A percentile compares a stretch with the other conserved stretches of the same genome.
These are phyloP conservation scores for Xylophagus ater DNA, from an alignment of 2,888 invertebrate genomes.

Conservation along the genomic window DNA sequence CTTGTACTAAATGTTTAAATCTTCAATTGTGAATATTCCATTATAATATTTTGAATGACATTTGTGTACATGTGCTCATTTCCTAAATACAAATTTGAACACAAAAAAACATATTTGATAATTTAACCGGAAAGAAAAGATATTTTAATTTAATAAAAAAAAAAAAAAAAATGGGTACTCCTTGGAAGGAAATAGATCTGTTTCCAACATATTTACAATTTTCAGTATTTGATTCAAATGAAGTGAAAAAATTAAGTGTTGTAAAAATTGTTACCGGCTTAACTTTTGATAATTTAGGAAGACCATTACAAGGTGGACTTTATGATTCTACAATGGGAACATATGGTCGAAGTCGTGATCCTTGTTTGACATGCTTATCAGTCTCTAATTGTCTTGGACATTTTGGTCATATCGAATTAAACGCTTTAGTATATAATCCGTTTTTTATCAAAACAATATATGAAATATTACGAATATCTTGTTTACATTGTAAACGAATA, in stretches of 20 bases:
- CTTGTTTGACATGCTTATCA: conserved; percentile 70
- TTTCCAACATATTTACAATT: conserved; percentile 45
- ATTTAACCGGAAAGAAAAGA: too few relatives aligned
- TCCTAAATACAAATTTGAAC: too few relatives aligned
- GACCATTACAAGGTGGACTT: conserved; percentile 74
- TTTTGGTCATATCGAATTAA: conserved; percentile 86
- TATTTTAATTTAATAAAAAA: too few relatives aligned
- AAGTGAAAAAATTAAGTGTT: conserved; percentile 69
- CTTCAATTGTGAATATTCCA: too few relatives aligned
- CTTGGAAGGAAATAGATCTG: conserved; percentile 27
- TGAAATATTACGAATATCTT: conserved; percentile 55
- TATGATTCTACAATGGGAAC: conserved; percentile 75
- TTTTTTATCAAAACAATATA: conserved; percentile 67
- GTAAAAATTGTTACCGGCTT: conserved; percentile 65
- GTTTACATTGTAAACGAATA: conserved; percentile 57
- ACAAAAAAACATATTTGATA: too few relatives aligned
- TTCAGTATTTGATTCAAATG: conserved; percentile 61
- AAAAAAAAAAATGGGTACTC: conserved; percentile 7
- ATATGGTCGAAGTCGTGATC: conserved; percentile 41
- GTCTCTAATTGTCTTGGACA: conserved; percentile 75
- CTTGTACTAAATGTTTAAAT: too few relatives aligned
- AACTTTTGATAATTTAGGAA: conserved; percentile 71
- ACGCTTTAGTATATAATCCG: conserved; percentile 83
- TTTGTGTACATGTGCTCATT: too few relatives aligned
- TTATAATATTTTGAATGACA: too few relatives aligned